Percentiles rank a stretch among this genome's conserved stretches.
phyloP scores from a whole-genome alignment of 2,888 invertebrate genomes.

The Steinernema hermaphroditum region DNA sequence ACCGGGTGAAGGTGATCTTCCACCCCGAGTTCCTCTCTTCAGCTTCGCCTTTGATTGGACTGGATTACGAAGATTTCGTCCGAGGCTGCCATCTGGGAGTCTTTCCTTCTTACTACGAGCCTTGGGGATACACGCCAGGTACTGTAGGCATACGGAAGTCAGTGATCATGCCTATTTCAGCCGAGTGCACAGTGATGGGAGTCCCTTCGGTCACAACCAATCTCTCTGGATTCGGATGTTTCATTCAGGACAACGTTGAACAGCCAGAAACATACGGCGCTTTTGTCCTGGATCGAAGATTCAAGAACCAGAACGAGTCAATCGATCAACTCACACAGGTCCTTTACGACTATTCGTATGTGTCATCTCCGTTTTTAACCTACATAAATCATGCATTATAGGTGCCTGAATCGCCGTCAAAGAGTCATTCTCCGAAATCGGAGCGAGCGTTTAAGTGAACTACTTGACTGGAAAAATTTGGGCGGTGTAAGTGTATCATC shows the following conservation, averaged over 20 bases:
- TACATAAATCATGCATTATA: slow-evolving; percentile 21
- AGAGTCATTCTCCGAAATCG: slow-evolving; percentile 96
- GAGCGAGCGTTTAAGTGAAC: slow-evolving; percentile 93
- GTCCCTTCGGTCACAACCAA: slow-evolving; percentile 98
- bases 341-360: slow-evolving; percentile 43
- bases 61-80: slow-evolving; percentile 99
- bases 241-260: slow-evolving; percentile 80
- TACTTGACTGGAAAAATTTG: slow-evolving; percentile 95
- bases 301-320: slow-evolving; percentile 84
- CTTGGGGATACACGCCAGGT: slow-evolving; percentile 96
- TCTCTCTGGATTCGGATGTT: slow-evolving; percentile 77
- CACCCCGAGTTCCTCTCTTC: slow-evolving; percentile 97
- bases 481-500: slow-evolving; percentile 75
- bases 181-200: slow-evolving; percentile 99
- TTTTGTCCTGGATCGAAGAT: slow-evolving; percentile 94
- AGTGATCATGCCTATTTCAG: too few species aligned
- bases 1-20: slow-evolving; percentile 96
- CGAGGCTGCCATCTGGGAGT: slow-evolving; percentile 97
- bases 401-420: slow-evolving; percentile 81
- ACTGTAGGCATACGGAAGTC: too few species aligned
- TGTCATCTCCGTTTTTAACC: not conserved
- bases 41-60: slow-evolving; percentile 92
- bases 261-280: slow-evolving; percentile 96
- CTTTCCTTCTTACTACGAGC: slow-evolving; percentile 98
- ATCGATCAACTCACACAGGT: slow-evolving; percentile 80